Evolutionary conservation across 2,797 vertebrate genomes (phyloP).

Genomic region (Chelon labrosus): DNA sequence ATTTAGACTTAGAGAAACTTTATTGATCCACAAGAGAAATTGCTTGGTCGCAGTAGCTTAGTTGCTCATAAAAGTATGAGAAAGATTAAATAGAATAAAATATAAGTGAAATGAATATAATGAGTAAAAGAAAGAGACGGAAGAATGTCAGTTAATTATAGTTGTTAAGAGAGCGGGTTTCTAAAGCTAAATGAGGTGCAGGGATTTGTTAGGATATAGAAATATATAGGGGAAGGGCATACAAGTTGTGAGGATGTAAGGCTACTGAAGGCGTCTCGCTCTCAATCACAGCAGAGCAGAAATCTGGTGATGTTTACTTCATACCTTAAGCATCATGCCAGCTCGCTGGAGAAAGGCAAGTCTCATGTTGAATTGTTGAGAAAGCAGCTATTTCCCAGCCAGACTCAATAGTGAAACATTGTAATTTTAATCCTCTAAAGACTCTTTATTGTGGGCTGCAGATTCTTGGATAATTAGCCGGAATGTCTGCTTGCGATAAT

Average conservation of each 20-base stretch:
- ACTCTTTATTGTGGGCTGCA: constrained; percentile 47
- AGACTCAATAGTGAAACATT: constrained; percentile 23
- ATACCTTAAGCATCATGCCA: constrained; percentile 10
- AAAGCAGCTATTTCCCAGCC: constrained; percentile 37
- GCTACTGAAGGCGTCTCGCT: neutral
- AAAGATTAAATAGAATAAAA: too few species aligned
- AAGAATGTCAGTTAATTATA: too few species aligned
- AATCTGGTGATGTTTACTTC: constrained; percentile 35
- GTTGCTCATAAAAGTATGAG: too few species aligned
- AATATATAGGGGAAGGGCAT: neutral
- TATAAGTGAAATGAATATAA: too few species aligned
- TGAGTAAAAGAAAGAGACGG: too few species aligned
- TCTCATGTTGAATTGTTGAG: constrained; percentile 25
- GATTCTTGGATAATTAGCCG: constrained; percentile 44
- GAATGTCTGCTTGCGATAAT: constrained; percentile 44
- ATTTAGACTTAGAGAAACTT: too few species aligned
- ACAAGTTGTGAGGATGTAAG: neutral
- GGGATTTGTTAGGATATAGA: neutral
- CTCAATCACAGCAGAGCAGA: neutral
- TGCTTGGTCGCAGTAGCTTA: too few species aligned
- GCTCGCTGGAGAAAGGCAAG: constrained; percentile 17
- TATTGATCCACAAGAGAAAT: too few species aligned
- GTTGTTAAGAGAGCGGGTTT: constrained; percentile 14
- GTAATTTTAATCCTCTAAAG: constrained; percentile 31
- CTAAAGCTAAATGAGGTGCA: neutral